Percentiles rank a stretch among this genome's conserved stretches.
These are phyloP conservation scores for Diaphora mendica DNA, from an alignment of 2,888 invertebrate species.

Conservation along the genomic window DNA sequence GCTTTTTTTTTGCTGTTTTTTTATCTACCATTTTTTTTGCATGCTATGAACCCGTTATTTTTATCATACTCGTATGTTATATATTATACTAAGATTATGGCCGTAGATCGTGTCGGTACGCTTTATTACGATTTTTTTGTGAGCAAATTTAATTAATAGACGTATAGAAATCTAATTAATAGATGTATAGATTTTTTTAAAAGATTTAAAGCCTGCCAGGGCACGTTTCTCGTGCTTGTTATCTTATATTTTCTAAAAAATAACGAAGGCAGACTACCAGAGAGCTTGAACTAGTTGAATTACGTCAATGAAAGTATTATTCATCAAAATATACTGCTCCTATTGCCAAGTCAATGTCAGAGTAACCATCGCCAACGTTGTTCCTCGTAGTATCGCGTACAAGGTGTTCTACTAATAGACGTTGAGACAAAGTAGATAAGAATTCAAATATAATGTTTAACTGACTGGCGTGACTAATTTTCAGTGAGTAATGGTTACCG, in stretches of 20 bases:
- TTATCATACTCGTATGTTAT: background rate
- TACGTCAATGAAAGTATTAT: background rate
- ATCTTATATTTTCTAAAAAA: background rate
- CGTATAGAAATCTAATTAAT: too few relatives aligned
- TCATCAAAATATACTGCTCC: background rate
- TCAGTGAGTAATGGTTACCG: background rate
- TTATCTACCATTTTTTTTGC: background rate
- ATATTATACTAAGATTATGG: background rate
- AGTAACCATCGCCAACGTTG: background rate
- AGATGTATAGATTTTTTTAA: background rate
- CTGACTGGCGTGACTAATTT: background rate
- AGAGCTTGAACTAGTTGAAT: background rate
- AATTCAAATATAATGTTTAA: background rate
- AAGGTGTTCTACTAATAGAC: slow-evolving; percentile 1
- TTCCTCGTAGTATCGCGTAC: background rate
- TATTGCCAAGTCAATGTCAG: background rate
- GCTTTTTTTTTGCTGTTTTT: slow-evolving; percentile 15
- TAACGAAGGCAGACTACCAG: background rate
- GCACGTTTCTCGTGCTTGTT: background rate
- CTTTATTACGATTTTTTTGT: background rate
- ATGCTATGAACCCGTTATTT: background rate
- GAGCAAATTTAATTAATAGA: background rate
- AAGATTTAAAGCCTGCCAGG: background rate
- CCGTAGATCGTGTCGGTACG: background rate
- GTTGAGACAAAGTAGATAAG: background rate